A percentile compares a stretch with the other conserved stretches of the same genome.
phyloP scores from a whole-genome alignment of 2,113 vertebrate genomes.

The Mesembrinibis cayennensis region DNA sequence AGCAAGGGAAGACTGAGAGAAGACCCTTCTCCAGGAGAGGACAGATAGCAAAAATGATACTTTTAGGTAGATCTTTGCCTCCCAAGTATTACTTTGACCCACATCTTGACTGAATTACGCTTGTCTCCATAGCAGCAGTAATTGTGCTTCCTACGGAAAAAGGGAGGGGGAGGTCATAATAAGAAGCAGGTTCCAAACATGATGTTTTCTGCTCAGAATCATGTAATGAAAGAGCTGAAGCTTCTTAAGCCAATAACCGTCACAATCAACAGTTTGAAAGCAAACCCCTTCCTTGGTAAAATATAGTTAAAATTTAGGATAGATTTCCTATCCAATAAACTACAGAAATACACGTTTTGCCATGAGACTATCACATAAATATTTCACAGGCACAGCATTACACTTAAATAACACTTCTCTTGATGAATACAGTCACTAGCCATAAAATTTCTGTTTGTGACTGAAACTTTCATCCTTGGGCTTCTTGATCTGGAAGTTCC shows the following conservation, averaged over 20 bases:
- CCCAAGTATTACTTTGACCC: background rate
- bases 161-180: constrained; percentile 30
- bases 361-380: background rate
- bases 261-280: background rate
- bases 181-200: constrained; percentile 24
- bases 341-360: background rate
- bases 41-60: background rate
- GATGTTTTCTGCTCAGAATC: background rate
- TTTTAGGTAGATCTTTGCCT: background rate
- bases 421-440: background rate
- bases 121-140: constrained; percentile 58
- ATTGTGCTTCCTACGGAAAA: constrained; percentile 37
- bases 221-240: background rate
- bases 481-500: background rate
- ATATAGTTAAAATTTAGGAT: background rate
- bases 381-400: background rate
- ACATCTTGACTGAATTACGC: constrained; percentile 59
- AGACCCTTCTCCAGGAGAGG: background rate
- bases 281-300: background rate
- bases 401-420: background rate
- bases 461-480: background rate
- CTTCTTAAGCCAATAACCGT: background rate
- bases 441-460: background rate
- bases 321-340: background rate
- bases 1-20: background rate